A percentile compares a stretch with the other conserved stretches of the same genome.
phyloP scores from a whole-genome alignment of 2,113 vertebrate genomes.

The Rhineura floridana region DNA sequence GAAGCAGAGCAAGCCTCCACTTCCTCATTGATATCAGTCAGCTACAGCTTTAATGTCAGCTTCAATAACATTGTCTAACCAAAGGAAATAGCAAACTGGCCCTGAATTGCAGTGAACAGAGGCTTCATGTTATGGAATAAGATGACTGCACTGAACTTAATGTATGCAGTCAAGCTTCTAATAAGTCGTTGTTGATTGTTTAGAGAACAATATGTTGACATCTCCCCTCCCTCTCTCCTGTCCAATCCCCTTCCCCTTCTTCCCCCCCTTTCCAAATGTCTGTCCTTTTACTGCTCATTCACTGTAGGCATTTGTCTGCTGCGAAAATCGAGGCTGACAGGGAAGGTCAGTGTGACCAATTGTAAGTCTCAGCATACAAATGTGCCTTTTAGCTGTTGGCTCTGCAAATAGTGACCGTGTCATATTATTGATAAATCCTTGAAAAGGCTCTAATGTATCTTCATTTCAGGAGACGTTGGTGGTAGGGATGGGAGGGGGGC shows the following conservation, averaged over 20 bases:
- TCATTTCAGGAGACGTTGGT: constrained; percentile 68
- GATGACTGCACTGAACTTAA: neutral
- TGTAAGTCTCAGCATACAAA: constrained; percentile 73
- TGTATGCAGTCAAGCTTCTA: neutral
- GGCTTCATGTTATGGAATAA: neutral
- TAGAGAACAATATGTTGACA: neutral
- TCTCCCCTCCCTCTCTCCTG: neutral
- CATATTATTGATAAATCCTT: constrained; percentile 81
- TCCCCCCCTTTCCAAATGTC: constrained; percentile 26
- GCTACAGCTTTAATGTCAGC: neutral
- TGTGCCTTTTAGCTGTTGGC: constrained; percentile 72
- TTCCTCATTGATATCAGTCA: neutral
- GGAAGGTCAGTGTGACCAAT: constrained; percentile 77
- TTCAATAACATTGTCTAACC: neutral
- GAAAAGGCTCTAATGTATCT: constrained; percentile 78
- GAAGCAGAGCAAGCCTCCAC: neutral
- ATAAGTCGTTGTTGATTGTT: constrained; percentile 25
- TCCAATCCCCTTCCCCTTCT: neutral
- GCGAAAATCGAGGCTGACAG: constrained; percentile 75
- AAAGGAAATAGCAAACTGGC: neutral
- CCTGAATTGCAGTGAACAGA: fast-evolving
- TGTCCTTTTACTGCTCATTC: constrained; percentile 65
- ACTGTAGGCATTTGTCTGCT: constrained; percentile 71
- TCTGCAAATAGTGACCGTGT: constrained; percentile 65
- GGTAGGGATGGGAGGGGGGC: neutral